These are phyloP conservation scores for Ciona savignyi DNA, from an alignment of 23 tunicate genomes.

Conservation along the genomic window DNA sequence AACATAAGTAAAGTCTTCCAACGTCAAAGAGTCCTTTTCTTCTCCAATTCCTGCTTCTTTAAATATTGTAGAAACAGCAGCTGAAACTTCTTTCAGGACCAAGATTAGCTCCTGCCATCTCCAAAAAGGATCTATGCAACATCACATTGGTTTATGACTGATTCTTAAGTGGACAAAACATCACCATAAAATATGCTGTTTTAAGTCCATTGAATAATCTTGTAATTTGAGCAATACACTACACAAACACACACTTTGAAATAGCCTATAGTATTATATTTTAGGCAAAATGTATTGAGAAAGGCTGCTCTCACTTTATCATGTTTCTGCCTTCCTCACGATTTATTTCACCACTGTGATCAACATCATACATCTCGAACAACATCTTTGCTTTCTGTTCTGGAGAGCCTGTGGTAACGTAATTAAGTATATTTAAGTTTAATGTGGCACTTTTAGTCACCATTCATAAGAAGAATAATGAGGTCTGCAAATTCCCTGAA, in stretches of 20 bases:
- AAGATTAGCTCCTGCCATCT: slow-evolving; percentile 77
- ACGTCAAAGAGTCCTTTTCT: slow-evolving; percentile 36
- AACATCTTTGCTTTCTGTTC: slow-evolving; percentile 79
- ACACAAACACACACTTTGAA: too few species aligned
- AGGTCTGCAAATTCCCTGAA: slow-evolving; percentile 88
- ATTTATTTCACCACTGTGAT: slow-evolving; percentile 60
- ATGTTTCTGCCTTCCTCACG: slow-evolving; percentile 60
- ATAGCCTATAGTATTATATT: too few species aligned
- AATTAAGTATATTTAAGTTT: not conserved
- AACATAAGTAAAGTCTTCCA: slow-evolving; percentile 65
- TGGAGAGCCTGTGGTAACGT: slow-evolving; percentile 42
- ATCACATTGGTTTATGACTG: too few species aligned
- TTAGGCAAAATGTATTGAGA: too few species aligned
- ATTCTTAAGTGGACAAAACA: too few species aligned
- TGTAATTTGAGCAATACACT: too few species aligned
- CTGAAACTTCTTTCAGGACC: slow-evolving; percentile 35
- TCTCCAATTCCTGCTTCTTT: slow-evolving; percentile 53
- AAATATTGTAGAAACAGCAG: slow-evolving; percentile 67
- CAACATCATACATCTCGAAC: slow-evolving; percentile 88
- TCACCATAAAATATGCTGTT: too few species aligned
- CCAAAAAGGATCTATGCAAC: slow-evolving; percentile 84
- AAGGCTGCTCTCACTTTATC: slow-evolving; percentile 65
- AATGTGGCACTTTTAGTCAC: too few species aligned
- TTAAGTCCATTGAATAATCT: too few species aligned
- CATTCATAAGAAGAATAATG: slow-evolving; percentile 78